Conservation (phyloP, 92 coral and sea anemone species). For the Chrysogorgia sp. region DNA sequence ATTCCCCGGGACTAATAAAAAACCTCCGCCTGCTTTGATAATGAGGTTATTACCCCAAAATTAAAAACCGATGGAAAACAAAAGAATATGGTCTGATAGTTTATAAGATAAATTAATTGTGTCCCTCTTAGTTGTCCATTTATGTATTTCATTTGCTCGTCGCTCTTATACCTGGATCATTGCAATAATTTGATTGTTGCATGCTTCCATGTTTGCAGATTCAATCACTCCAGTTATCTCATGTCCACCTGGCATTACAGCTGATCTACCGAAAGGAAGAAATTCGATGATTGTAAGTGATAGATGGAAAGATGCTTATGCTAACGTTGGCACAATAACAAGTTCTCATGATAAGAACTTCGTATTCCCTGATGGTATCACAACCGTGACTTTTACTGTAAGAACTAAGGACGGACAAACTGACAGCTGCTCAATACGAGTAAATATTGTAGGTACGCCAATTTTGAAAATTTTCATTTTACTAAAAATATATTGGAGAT, state of each 20-base stretch:
- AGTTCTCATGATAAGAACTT: conserved; percentile 74
- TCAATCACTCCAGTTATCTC: conserved; percentile 76
- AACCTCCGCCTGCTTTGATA: too few relatives aligned
- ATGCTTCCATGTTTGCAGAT: conserved; percentile 46
- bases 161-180: too few relatives aligned
- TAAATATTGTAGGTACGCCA: conserved; percentile 77
- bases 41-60: too few relatives aligned
- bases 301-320: conserved; percentile 78
- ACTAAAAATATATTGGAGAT: too few relatives aligned
- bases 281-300: conserved; percentile 72
- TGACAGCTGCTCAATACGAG: conserved; percentile 73
- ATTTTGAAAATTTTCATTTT: too few relatives aligned
- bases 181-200: too few relatives aligned
- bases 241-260: conserved; percentile 82
- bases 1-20: too few relatives aligned
- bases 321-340: conserved; percentile 72
- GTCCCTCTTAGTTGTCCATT: too few relatives aligned
- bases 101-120: too few relatives aligned
- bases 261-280: conserved; percentile 54
- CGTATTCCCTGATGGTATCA: conserved; percentile 84
- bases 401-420: conserved; percentile 71
- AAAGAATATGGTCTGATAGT: too few relatives aligned
- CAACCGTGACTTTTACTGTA: conserved; percentile 86
- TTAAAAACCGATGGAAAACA: too few relatives aligned
- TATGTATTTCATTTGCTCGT: too few relatives aligned